Evolutionary conservation across 2,797 vertebrate species (phyloP).

Genomic region (Phrynocephalus vlangalii): DNA sequence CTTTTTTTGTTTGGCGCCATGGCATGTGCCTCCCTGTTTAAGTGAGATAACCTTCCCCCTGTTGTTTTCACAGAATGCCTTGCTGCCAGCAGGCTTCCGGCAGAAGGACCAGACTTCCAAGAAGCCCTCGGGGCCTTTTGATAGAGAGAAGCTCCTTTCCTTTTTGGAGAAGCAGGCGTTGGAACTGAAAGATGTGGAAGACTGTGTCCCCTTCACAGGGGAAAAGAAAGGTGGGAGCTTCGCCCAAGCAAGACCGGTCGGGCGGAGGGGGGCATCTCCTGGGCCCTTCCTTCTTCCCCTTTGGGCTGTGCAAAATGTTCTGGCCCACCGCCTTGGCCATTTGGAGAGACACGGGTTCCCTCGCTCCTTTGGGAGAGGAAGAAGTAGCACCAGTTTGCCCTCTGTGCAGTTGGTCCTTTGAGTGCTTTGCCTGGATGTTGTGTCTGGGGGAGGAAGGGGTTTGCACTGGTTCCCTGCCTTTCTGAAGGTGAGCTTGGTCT

Average conservation of each 20-base stretch:
- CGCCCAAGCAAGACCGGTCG: not conserved
- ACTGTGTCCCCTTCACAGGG: slow-evolving; percentile 91
- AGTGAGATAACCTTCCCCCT: fast-evolving
- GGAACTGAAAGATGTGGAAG: slow-evolving; percentile 93
- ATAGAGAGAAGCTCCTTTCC: slow-evolving; percentile 88
- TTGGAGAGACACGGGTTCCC: too few species aligned
- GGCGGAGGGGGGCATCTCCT: fast-evolving
- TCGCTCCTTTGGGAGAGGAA: not conserved
- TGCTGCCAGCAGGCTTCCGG: slow-evolving; percentile 93
- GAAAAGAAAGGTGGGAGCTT: slow-evolving; percentile 90
- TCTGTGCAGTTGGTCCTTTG: too few species aligned
- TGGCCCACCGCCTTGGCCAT: not conserved
- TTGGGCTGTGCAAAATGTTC: too few species aligned
- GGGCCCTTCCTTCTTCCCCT: not conserved
- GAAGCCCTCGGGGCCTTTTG: slow-evolving; percentile 83
- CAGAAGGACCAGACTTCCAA: slow-evolving; percentile 96
- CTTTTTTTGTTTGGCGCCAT: not conserved
- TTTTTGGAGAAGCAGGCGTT: slow-evolving; percentile 96
- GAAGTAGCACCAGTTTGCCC: not conserved
- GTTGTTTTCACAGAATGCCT: slow-evolving; percentile 86
- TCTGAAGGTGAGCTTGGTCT: not conserved
- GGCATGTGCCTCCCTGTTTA: not conserved
- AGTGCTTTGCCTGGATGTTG: not conserved
- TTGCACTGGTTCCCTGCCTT: not conserved
- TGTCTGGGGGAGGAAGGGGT: not conserved